phyloP scores from a whole-genome alignment of 2,113 vertebrate species.

The Herpailurus yagouaroundi region DNA sequence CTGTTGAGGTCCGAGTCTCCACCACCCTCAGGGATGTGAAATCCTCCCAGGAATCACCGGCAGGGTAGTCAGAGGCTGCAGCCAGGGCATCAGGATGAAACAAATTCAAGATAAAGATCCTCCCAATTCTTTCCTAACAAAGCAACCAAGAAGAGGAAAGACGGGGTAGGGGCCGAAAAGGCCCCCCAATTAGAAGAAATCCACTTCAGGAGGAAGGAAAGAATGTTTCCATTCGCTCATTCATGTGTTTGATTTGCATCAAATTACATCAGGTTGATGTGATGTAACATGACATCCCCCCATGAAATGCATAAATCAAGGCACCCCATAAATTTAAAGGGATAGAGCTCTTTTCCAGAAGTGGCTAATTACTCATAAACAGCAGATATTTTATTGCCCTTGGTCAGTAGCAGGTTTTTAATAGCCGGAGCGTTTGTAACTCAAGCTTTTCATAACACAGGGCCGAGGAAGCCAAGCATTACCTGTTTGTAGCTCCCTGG shows the following conservation, averaged over 20 bases:
- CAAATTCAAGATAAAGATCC: neutral
- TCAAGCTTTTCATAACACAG: constrained; percentile 22
- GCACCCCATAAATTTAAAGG: constrained; percentile 78
- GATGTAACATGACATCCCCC: constrained; percentile 76
- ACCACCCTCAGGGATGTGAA: neutral
- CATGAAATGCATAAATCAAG: constrained; percentile 66
- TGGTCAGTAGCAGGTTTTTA: constrained; percentile 71
- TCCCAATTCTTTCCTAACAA: neutral
- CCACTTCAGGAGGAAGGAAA: neutral
- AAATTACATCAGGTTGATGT: constrained; percentile 63
- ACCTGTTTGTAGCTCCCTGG: constrained; percentile 42
- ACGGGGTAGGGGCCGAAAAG: neutral
- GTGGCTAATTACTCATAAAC: constrained; percentile 78
- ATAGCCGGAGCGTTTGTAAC: constrained; percentile 55
- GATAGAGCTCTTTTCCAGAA: constrained; percentile 73
- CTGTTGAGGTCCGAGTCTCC: neutral
- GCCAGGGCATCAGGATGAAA: neutral
- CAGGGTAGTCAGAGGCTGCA: neutral
- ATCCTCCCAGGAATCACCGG: neutral
- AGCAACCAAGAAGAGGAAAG: neutral
- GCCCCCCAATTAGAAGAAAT: neutral
- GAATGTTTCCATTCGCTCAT: neutral
- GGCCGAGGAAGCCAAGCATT: neutral
- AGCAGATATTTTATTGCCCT: constrained; percentile 67
- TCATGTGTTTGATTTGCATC: constrained; percentile 69